Evolutionary conservation across 2,888 invertebrate species (phyloP), one percentile per base, ranked within the genome.

Genomic region (Polymixis lichenea): DNA sequence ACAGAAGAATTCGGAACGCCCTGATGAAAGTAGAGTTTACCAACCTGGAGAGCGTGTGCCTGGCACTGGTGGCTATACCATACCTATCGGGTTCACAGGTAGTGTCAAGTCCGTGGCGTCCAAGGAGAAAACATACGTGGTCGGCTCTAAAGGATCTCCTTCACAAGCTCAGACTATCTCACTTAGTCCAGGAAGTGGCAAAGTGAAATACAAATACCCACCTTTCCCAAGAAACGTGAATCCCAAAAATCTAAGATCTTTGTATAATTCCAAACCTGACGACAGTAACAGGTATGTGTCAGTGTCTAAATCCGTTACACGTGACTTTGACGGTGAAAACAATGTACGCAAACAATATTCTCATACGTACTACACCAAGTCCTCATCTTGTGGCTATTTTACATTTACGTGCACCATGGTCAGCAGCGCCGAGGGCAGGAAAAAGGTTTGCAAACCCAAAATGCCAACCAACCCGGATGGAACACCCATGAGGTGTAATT

Each of bases 321-420:
- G 98, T 11, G 97, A 97, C 87, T 95, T 98, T 86, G 97, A 97
- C 84, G 96, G 96, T 74, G 97, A 96, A 62, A 97, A 97, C 90
- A 97, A 97, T 88, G 97, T 97, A 77, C 97, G 98, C 79, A 98
- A 98, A 91, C 98, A 98, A 93, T 98, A 97, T 90, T 97, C 98
- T 2, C 98, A 98, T 84, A 98, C 98, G 0, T 98, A 98, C 93
- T 98, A 98, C 89, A 98, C 98, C 0, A 98, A 98, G 93, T 98
- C 98, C 15, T 98, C 98, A 3, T 98, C 98, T 2, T 98, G 98
- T 91, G 98, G 98, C 15, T 98, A 98, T 91, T 98, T 98, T 87
- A 98, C 98, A 2, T 98, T 98, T 92, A 98, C 98, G 0, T 98
- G 98, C 91, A 98, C 98, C 69, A 97, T 98, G 90, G 98, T 98